Evolutionary conservation across 2,888 invertebrate genomes (phyloP).

Genomic region (Drosophila trichaetosa): DNA sequence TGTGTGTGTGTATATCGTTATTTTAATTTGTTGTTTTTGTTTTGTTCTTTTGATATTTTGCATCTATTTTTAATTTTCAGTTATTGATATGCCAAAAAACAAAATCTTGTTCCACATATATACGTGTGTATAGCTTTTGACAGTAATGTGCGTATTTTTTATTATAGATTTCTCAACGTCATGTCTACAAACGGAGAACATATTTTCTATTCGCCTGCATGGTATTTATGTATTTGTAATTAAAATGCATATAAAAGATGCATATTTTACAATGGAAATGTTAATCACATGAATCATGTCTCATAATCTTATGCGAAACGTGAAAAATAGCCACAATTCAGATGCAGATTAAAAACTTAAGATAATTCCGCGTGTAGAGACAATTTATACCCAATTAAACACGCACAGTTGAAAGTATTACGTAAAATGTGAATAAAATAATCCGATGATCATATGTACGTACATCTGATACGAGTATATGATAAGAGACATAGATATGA

Average conservation of each 20-base stretch:
- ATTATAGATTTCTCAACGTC: conserved; percentile 60
- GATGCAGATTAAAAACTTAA: conserved; percentile 19
- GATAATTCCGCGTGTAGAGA: conserved; percentile 16
- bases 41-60: conserved; percentile 43
- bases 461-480: background rate
- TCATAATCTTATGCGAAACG: conserved; percentile 45
- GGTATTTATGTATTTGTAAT: conserved; percentile 6
- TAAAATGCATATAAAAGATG: background rate
- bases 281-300: conserved; percentile 11
- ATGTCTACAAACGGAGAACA: conserved; percentile 48
- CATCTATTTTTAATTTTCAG: conserved; percentile 79
- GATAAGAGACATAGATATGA: background rate
- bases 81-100: conserved; percentile 80
- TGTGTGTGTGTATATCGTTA: conserved; percentile 27
- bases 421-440: background rate
- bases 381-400: conserved; percentile 12
- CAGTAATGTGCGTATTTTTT: conserved; percentile 38
- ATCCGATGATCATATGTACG: background rate
- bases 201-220: conserved; percentile 16
- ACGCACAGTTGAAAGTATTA: conserved; percentile 21
- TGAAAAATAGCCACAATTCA: conserved; percentile 27
- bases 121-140: conserved; percentile 27
- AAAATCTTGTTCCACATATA: conserved; percentile 36
- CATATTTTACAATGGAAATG: background rate
- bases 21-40: conserved; percentile 44